Base-by-base conservation (phyloP, 2,888 invertebrate species). In the Acrocyrtus sp. region DNA sequence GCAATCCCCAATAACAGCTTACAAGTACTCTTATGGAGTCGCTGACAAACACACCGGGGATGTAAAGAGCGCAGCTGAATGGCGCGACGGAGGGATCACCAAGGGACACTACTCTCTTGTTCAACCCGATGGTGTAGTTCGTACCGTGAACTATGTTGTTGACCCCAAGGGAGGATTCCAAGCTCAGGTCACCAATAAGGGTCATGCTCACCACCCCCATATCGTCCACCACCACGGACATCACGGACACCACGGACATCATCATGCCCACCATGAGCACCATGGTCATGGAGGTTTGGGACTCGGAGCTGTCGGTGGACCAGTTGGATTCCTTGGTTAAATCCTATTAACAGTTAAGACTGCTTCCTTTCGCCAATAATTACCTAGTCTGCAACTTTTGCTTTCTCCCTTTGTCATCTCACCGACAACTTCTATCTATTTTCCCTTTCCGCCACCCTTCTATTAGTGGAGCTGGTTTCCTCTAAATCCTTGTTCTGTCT, bases 81-180 rank as follows among this genome's bases (percentile, higher is more conserved):
- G 29, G 4, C 65, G 76, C n/a, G 74, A 77, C 29, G 77, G 77
- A 15, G 51, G 41, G 27, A 39, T 77, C n/a, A 72, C 72, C 19
- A 77, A 74, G 53, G 76, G 76, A 54, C 19, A n/a, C 12, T 72
- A 75, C 48, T 57, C 57, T 8, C 41, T 72, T 34, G 60, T 75
- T 22, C 70, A 72, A 53, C 75, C 68, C 17, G 74, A 74, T 48
- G 74, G 74, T 12, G 68, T 74, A 41, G 15, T 74, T 4, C 34
- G 74, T 12, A 74, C 69, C 15, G 70, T 70, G 0, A 57, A 57
- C 8, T 70, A 70, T 19, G 43, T 74, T 5, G 27, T 27, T 6
- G 43, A 39, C 53, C 58, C 58, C 17, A 26, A 62, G 12, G 61
- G 61, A 19, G 74, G 69, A 50, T 69, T 69, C 65, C 69, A 65